phyloP scores from a whole-genome alignment of 2,888 invertebrate species.

The Apocheima hispidaria region DNA sequence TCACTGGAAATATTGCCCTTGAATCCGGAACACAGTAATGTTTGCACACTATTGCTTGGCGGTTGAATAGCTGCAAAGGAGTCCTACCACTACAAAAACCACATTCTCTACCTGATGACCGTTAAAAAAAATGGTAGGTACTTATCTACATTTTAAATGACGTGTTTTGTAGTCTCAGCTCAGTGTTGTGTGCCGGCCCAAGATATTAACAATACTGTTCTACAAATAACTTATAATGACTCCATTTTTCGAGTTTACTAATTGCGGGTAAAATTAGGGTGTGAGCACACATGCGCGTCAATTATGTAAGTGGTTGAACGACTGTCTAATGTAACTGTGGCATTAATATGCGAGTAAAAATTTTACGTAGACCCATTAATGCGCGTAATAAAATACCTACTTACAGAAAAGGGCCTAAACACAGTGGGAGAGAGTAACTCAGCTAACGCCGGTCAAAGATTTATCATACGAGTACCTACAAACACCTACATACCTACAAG shows the following conservation, averaged over 20 bases:
- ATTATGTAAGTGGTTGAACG: constrained; percentile 27
- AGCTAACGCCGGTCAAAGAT: not conserved
- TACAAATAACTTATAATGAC: not conserved
- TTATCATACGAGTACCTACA: too few relatives aligned
- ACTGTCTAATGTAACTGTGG: constrained; percentile 22
- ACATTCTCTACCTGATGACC: too few relatives aligned
- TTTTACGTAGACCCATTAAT: constrained; percentile 33
- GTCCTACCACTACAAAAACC: too few relatives aligned
- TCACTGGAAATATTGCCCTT: too few relatives aligned
- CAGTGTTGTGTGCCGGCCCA: not conserved
- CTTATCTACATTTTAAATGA: too few relatives aligned
- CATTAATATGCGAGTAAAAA: constrained; percentile 34
- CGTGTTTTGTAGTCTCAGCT: not conserved
- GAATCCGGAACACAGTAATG: too few relatives aligned
- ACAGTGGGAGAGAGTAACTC: not conserved
- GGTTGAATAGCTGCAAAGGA: too few relatives aligned
- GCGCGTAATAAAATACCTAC: constrained; percentile 24
- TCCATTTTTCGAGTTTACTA: constrained; percentile 15
- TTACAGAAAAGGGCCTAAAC: constrained; percentile 17
- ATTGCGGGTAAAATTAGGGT: constrained; percentile 15
- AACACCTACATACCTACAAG: too few relatives aligned
- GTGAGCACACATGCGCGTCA: constrained; percentile 16
- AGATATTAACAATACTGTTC: not conserved
- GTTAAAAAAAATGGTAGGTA: too few relatives aligned
- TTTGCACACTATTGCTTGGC: too few relatives aligned